Evolutionary conservation across 1,140 invertebrate species (phyloP), one percentile per base, ranked within the genome.

Genomic region (Harlomillsia oculata): DNA sequence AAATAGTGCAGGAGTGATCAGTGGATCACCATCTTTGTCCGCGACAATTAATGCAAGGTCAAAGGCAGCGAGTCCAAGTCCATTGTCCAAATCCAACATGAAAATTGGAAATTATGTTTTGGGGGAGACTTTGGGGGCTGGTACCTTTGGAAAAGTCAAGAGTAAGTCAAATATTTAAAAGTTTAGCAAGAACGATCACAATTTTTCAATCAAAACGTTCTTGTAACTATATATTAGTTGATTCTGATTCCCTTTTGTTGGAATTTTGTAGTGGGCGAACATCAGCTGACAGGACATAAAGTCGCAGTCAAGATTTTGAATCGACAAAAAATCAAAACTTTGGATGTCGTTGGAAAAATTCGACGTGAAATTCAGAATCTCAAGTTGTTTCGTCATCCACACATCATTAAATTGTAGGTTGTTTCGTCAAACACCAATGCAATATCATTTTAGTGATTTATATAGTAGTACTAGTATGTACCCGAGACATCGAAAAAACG

Each of bases 271-370:
- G 85, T 97, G 71, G 96, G 95, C 4, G 91, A 94, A 70, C 97
- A 99, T 76, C 89, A 97, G 64, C 74, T 96, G 25, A 99, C 97
- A 6, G 90, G 89, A 57, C 93, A 98, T 69, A 97, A 98, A 77
- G 97, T 99, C 32, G 96, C 96, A 25, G 89, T 99, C 0, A 99
- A 99, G 75, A 99, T 99, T 62, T 73, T 99, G 23, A 99, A 99
- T 72, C 78, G 97, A 23, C 90, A 98, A 67, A 98, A 98, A 72
- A 99, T 99, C 32, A 99, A 99, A 74, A 96, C 88, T 69, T 76
- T 99, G 2, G 96, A 99, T 82, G 96, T 99, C 2, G 97, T 99
- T 37, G 91, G 93, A 2, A 99, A 99, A 76, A 99, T 99, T 63
- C 78, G 93, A 44, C 76, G 96, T 53, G 97, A 99, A 76, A 99